A percentile compares a stretch with the other conserved stretches of the same genome.
These are phyloP conservation scores for Staurois parvus DNA, from an alignment of 2,797 vertebrate genomes.

Conservation along the genomic window DNA sequence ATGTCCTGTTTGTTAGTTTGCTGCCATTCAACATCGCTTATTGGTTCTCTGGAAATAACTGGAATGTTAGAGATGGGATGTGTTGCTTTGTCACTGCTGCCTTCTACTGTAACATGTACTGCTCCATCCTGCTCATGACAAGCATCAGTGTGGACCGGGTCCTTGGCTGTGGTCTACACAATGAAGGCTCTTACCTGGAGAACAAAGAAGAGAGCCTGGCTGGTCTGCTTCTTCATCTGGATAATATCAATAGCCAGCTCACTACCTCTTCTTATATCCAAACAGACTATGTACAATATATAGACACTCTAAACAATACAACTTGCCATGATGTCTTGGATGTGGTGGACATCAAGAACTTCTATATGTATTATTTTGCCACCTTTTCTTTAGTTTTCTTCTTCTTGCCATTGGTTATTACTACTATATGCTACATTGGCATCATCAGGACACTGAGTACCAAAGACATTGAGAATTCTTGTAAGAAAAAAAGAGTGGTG, in stretches of 20 bases:
- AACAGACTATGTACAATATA: slow-evolving; percentile 79
- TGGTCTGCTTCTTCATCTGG: slow-evolving; percentile 81
- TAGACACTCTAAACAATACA: slow-evolving; percentile 73
- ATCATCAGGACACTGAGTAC: slow-evolving; percentile 85
- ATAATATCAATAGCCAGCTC: slow-evolving; percentile 80
- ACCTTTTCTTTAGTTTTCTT: slow-evolving; percentile 84
- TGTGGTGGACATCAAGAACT: slow-evolving; percentile 67
- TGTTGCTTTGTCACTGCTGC: slow-evolving; percentile 87
- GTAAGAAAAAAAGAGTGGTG: slow-evolving; percentile 78
- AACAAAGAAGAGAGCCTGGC: slow-evolving; percentile 69
- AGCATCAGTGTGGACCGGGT: slow-evolving; percentile 90
- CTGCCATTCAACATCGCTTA: slow-evolving; percentile 88
- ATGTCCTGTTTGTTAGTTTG: slow-evolving; percentile 84
- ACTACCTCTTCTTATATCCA: slow-evolving; percentile 84
- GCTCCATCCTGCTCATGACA: slow-evolving; percentile 86
- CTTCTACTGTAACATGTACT: slow-evolving; percentile 96
- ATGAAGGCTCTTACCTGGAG: slow-evolving; percentile 89
- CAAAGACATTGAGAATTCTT: slow-evolving; percentile 74
- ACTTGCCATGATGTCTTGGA: slow-evolving; percentile 88
- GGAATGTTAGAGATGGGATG: slow-evolving; percentile 82
- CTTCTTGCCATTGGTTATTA: slow-evolving; percentile 80
- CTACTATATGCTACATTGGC: slow-evolving; percentile 78
- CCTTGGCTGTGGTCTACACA: slow-evolving; percentile 86
- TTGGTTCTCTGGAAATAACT: slow-evolving; percentile 86
- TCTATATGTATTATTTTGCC: slow-evolving; percentile 83